These are phyloP conservation scores for Galemys pyrenaicus DNA, from an alignment of 2,113 vertebrate genomes.

Conservation along the genomic window DNA sequence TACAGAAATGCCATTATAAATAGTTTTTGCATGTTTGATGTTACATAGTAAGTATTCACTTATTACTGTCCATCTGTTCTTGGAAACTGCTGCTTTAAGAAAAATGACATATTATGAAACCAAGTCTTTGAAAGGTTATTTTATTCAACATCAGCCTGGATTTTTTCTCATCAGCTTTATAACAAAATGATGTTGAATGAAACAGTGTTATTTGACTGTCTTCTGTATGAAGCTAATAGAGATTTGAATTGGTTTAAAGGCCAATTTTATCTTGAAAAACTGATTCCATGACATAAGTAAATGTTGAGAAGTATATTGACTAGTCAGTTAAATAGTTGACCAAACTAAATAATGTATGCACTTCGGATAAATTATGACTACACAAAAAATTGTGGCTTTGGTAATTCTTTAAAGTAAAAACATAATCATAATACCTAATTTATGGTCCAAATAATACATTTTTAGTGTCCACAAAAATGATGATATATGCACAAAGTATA, in stretches of 20 bases:
- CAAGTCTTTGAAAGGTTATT: too few species aligned
- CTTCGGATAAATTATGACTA: slow-evolving; percentile 36
- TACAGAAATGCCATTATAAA: neutral
- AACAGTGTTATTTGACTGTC: too few species aligned
- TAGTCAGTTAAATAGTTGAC: neutral
- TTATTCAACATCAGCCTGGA: too few species aligned
- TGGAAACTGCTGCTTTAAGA: too few species aligned
- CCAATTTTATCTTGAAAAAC: slow-evolving; percentile 42
- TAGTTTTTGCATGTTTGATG: slow-evolving; percentile 3
- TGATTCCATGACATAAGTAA: slow-evolving; percentile 19
- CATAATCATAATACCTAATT: neutral
- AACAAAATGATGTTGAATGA: too few species aligned
- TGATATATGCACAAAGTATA: neutral
- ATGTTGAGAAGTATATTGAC: slow-evolving; percentile 12
- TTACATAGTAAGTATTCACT: slow-evolving; percentile 25
- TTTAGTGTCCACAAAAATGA: slow-evolving; percentile 9
- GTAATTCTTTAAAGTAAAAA: slow-evolving; percentile 37
- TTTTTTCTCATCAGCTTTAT: too few species aligned
- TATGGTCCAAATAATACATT: neutral
- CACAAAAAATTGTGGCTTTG: neutral
- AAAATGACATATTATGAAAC: too few species aligned
- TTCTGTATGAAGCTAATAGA: neutral
- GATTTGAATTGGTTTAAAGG: slow-evolving; percentile 42
- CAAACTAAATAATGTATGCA: neutral
- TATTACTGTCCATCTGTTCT: too few species aligned